Conservation (phyloP, 2,888 invertebrate species). For the Platypus cylindrus region DNA sequence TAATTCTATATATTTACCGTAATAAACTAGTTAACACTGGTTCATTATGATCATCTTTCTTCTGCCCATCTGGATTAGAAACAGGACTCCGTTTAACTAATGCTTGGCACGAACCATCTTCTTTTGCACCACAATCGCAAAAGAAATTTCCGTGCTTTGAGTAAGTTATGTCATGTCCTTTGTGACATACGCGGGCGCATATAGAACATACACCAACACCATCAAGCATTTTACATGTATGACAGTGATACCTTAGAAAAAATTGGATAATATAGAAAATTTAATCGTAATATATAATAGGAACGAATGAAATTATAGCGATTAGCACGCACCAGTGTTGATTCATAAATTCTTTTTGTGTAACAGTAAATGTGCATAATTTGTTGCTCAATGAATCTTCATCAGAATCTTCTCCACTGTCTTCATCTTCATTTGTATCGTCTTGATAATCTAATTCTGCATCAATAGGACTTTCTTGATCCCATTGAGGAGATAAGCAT, state of each 20-base stretch:
- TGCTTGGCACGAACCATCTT: slow-evolving; percentile 66
- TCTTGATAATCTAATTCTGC: slow-evolving; percentile 78
- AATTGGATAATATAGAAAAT: not conserved
- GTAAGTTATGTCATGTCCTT: slow-evolving; percentile 91
- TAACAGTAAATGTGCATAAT: slow-evolving; percentile 91
- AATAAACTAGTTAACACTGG: slow-evolving; percentile 45
- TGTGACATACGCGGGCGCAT: slow-evolving; percentile 84
- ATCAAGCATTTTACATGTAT: slow-evolving; percentile 97
- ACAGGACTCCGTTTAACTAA: slow-evolving; percentile 42
- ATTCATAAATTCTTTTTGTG: slow-evolving; percentile 90
- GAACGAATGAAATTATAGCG: not conserved
- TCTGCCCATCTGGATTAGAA: slow-evolving; percentile 7
- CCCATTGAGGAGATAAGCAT: slow-evolving; percentile 62
- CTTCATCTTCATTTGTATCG: slow-evolving; percentile 81
- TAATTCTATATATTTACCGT: slow-evolving; percentile 32
- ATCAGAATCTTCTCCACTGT: slow-evolving; percentile 90
- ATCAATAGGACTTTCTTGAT: slow-evolving; percentile 60
- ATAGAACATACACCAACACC: slow-evolving; percentile 96
- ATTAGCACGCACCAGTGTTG: slow-evolving; percentile 73
- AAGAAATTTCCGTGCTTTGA: slow-evolving; percentile 98
- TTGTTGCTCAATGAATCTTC: slow-evolving; percentile 83
- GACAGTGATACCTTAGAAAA: slow-evolving; percentile 81
- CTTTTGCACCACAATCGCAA: slow-evolving; percentile 97
- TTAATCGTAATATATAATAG: not conserved
- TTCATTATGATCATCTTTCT: slow-evolving; percentile 7